These are phyloP conservation scores for Zosterops lateralis DNA, from an alignment of 2,113 vertebrate genomes.

Conservation along the genomic window DNA sequence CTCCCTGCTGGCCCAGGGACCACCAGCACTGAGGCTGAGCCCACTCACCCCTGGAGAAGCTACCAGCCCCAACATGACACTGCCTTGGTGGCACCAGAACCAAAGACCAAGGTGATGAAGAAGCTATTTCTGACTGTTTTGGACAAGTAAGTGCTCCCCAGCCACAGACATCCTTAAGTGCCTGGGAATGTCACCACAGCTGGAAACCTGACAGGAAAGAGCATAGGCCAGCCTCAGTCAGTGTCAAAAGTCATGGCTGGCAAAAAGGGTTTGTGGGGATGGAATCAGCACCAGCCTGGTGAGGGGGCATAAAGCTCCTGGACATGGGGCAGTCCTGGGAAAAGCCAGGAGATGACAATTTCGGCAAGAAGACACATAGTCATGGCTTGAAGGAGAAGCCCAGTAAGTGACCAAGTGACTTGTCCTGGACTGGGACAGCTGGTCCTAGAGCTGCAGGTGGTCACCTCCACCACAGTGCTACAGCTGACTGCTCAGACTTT, in stretches of 20 bases:
- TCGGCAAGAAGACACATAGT: not conserved
- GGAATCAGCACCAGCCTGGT: not conserved
- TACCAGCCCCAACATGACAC: fast-evolving
- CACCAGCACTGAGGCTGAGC: not conserved
- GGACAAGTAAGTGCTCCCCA: not conserved
- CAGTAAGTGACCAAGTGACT: not conserved
- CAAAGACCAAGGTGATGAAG: not conserved
- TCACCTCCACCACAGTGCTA: not conserved
- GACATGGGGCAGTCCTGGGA: not conserved
- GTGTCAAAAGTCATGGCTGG: not conserved
- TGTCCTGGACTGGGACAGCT: not conserved
- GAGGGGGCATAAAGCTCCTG: not conserved
- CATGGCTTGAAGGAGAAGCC: not conserved
- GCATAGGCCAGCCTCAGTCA: not conserved
- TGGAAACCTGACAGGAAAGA: not conserved
- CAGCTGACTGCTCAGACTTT: not conserved
- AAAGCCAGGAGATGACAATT: not conserved
- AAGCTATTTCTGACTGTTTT: not conserved
- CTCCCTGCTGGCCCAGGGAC: not conserved
- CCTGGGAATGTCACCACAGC: not conserved
- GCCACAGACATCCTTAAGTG: not conserved
- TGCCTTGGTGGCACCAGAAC: not conserved
- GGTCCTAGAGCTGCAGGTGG: not conserved
- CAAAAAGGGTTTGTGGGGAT: not conserved
- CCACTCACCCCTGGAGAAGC: not conserved